Base-by-base conservation (phyloP, 1,140 invertebrate genomes). In the Sarcophaga peregrina region DNA sequence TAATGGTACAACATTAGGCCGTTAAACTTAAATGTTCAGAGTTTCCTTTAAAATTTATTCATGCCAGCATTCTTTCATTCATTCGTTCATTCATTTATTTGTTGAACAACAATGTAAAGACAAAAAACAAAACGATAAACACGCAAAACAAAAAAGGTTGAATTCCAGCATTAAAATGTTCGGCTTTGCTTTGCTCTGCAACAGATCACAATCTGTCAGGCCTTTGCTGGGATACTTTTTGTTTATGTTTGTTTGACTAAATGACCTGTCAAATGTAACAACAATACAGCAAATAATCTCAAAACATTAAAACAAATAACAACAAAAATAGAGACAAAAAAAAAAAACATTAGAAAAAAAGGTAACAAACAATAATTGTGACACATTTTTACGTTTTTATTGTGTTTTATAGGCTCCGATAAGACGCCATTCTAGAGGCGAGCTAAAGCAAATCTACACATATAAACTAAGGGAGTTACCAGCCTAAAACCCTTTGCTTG, bases 281-380 rank as follows among this genome's bases (percentile, higher is more conserved):
- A 62, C 58, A 62, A 62, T 62, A 62, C 17, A 62, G n/a, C 58
- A 62, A 62, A 62, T 62, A 62, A 62, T 62, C 13, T 62, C 17
- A 62, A 37, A 62, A 62, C 58, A 62, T 62, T 62, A 62, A 62
- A 62, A 37, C 25, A 37, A 37, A 37, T 37, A 37, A 37, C 25
- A 37, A 37, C 25, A 37, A 37, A 37, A 37, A 37, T 37, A 37
- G 25, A 37, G 4, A 37, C 1, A 37, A 37, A 37, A 37, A 37
- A n/a, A n/a, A n/a, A n/a, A n/a, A n/a, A n/a, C n/a, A n/a, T n/a
- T n/a, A n/a, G 25, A 37, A 37, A 37, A 37, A 37, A 37, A 37
- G 25, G 58, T 62, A 62, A 62, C 58, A 62, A 62, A 62, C 58
- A 62, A 62, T 62, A 62, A 62, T 62, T 62, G 58, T 62, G 58